Evolutionary conservation across 2,113 vertebrate genomes (phyloP), one percentile per base, ranked within the genome.

Genomic region (Harpagus bidentatus): DNA sequence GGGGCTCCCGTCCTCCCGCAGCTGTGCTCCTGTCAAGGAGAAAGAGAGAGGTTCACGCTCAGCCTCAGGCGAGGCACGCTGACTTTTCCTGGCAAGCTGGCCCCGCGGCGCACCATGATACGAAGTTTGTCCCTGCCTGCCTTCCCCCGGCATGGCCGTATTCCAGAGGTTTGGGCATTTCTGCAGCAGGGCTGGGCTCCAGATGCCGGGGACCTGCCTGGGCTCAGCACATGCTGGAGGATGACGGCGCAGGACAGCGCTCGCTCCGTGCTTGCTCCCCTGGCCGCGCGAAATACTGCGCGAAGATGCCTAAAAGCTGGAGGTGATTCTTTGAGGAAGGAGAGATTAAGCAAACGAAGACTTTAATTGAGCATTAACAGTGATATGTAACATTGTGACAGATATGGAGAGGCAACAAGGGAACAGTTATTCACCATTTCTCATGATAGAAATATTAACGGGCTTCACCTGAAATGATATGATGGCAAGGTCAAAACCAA

Each of bases 191-290:
- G 29, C 58, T 32, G 59, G 26, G 18, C 32, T 22, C 29, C 22
- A 11, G 22, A 1, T 22, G 38, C 50, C 3, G 0, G 31, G 36
- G 5, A 20, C 21, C 16, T 12, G 74, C 55, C 56, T 1, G 4
- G 42, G 52, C 71, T 11, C 31, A 25, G 36, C 66, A 16, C 3
- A 1, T 4, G 55, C 90, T n/a, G 18, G 18, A 14, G 82, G 17
- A 6, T 0, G 1, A 26, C 0, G 4, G 26, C 7, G 2, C 36
- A 32, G 32, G 52, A 16, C 53, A 2, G 45, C 0, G 0, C 34
- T 45, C 14, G 32, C 7, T 42, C 36, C 11, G 1, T 0, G 7
- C 22, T 25, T 13, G 38, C 34, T 28, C 3, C 7, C 21, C 8
- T 2, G 2, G 61, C 47, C 0, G 7, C 0, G n/a, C 6, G 16